Evolutionary conservation across 1,140 invertebrate genomes (phyloP).

Genomic region (Acromyrmex heyeri): DNA sequence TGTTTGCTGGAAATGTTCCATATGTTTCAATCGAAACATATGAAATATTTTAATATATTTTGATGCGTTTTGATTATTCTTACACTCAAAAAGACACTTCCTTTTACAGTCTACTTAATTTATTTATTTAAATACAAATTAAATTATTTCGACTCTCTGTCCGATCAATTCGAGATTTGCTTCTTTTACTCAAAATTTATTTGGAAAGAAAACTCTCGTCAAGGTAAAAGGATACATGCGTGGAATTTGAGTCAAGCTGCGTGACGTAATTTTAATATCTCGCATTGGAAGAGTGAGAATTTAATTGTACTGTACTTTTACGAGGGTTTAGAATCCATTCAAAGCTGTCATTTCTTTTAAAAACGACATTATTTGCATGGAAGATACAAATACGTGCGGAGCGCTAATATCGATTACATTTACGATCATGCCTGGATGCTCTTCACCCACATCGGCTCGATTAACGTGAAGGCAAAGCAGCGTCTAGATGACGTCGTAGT

Average conservation of each 20-base stretch:
- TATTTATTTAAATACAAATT: not conserved
- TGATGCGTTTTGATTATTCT: not conserved
- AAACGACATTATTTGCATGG: not conserved
- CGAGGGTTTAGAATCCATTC: not conserved
- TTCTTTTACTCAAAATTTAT: not conserved
- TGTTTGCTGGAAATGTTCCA: too few relatives aligned
- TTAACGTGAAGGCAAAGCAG: constrained; percentile 76
- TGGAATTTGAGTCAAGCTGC: not conserved
- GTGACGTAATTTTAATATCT: not conserved
- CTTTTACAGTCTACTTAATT: too few relatives aligned
- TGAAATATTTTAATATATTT: not conserved
- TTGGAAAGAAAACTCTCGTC: constrained; percentile 14
- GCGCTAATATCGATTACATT: constrained; percentile 82
- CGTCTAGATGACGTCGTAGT: constrained; percentile 81
- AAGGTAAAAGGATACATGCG: not conserved
- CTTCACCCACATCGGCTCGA: constrained; percentile 79
- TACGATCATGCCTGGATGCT: constrained; percentile 82
- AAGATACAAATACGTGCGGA: constrained; percentile 81
- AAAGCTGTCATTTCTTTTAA: not conserved
- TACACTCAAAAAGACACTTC: not conserved
- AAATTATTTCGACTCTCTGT: not conserved
- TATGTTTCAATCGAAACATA: not conserved
- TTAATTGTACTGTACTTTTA: not conserved
- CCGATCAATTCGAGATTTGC: not conserved
- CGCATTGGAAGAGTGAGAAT: not conserved